Evolutionary conservation across 1,140 invertebrate genomes (phyloP).

Genomic region (Tetramorium parvispinum): DNA sequence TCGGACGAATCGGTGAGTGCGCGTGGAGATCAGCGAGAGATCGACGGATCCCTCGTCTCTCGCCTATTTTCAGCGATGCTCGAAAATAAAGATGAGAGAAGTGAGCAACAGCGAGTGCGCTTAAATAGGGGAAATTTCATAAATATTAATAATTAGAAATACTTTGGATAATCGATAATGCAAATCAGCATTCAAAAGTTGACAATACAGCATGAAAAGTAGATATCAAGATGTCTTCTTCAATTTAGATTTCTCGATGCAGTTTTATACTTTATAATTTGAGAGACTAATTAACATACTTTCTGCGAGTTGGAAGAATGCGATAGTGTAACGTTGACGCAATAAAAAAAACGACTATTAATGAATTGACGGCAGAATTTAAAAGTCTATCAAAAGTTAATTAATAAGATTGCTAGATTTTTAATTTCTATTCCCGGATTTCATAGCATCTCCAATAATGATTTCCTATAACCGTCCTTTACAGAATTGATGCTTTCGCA

Average conservation of each 20-base stretch:
- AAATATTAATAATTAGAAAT: not conserved
- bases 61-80: not conserved
- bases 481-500: not conserved
- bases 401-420: not conserved
- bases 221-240: not conserved
- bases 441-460: not conserved
- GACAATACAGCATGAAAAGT: not conserved
- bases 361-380: not conserved
- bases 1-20: slow-evolving; percentile 23
- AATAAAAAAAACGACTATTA: not conserved
- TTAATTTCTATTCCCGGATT: not conserved
- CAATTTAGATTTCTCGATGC: not conserved
- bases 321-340: not conserved
- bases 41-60: not conserved
- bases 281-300: not conserved
- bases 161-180: not conserved
- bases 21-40: slow-evolving; percentile 10
- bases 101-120: not conserved
- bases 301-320: not conserved
- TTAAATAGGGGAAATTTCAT: not conserved
- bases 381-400: not conserved
- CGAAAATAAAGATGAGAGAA: not conserved
- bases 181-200: not conserved
- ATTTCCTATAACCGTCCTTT: not conserved
- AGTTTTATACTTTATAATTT: too few species aligned